Conservation (phyloP, 92 coral and sea anemone genomes). For the Chrysogorgia sp. region DNA sequence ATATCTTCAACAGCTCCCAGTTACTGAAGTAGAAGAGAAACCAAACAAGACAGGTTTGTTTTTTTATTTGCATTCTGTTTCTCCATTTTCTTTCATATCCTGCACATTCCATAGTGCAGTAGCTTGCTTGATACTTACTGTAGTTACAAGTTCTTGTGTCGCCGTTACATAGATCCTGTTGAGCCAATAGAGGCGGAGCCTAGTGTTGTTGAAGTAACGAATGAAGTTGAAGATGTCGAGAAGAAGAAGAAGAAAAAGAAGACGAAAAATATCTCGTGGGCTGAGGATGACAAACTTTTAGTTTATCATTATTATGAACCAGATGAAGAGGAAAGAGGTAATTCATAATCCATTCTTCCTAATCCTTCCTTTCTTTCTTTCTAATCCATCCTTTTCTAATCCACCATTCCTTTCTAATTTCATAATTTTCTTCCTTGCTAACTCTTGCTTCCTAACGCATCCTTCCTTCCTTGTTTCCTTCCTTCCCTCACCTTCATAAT, state of each 20-base stretch:
- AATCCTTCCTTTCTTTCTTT: constrained; percentile 5
- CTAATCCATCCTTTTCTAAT: background rate
- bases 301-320: constrained; percentile 87
- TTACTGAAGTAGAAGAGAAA: background rate
- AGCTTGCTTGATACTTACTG: background rate
- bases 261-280: constrained; percentile 72
- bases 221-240: constrained; percentile 9
- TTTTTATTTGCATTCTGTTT: background rate
- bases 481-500: background rate
- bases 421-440: background rate
- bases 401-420: background rate
- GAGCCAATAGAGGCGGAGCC: background rate
- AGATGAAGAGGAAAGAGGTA: constrained; percentile 97
- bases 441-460: background rate
- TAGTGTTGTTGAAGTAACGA: no score
- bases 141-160: background rate
- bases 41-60: background rate
- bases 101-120: background rate
- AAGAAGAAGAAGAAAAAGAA: constrained; percentile 83
- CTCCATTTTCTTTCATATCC: background rate
- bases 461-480: background rate
- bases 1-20: background rate
- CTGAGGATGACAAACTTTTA: constrained; percentile 81
- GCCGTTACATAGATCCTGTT: background rate
- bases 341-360: background rate